Base-by-base conservation (phyloP, 2,888 invertebrate species). In the Rhingia campestris region DNA sequence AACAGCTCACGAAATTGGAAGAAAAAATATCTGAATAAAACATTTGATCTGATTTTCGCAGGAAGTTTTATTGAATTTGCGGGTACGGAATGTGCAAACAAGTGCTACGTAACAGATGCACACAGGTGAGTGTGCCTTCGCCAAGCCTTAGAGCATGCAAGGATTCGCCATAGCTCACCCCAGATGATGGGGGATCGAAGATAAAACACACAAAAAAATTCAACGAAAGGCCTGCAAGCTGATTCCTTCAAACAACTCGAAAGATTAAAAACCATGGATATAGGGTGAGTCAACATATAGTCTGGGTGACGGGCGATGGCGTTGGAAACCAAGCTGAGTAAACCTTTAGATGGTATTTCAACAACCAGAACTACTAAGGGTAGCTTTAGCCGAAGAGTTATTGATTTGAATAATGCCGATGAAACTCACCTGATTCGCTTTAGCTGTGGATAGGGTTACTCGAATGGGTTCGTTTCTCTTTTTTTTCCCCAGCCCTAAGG, bases 11-110 rank as follows among this genome's bases (percentile, higher is more conserved):
- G n/a, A 41, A 14, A 35, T 4, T 6, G 6, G 4, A n/a, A 51
- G 10, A 3, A 10, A 37, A 51, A 63, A 61, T 67, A 61, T 76
- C 22, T 69, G 54, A 66, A 67, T 76, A 69, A 76, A 76, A 69
- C 61, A 70, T 70, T 47, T 53, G 70, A 77, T 77, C 64, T 70
- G 77, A 77, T 70, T 77, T 77, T 77, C 56, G 32, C 63, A 64
- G 49, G 33, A 59, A 43, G 43, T 75, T 66, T 66, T 67, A 76
- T 77, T 58, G 69, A 77, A 77, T 22, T 70, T 69, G 49, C 35
- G 69, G 61, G 39, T 69, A 47, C 33, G 56, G 33, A 47, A 54
- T 47, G 37, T 43, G 67, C 39, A 47, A 70, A 63, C 53, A 76
- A 61, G 45, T 39, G 45, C 61, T 30, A 43, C 53, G 22, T 39